Evolutionary conservation across 2,888 invertebrate species (phyloP).

Genomic region (Pristionchus exspectatus): DNA sequence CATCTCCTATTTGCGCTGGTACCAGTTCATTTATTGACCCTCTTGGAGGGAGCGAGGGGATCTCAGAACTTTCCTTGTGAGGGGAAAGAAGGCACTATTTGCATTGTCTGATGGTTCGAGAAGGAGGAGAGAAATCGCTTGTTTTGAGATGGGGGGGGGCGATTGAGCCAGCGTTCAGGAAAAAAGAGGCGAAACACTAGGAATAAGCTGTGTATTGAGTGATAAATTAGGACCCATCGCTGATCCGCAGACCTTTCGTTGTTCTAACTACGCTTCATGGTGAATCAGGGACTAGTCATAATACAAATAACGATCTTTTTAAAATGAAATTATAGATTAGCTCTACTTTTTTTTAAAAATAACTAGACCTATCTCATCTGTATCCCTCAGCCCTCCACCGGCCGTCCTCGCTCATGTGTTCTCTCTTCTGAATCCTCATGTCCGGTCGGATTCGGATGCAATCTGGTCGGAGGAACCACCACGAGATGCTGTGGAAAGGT

Average conservation of each 20-base stretch:
- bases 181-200: no score
- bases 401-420: slow-evolving; percentile 74
- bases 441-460: slow-evolving; percentile 77
- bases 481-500: slow-evolving; percentile 76
- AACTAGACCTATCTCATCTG: no score
- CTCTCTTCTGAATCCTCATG: slow-evolving; percentile 70
- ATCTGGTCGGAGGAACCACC: slow-evolving; percentile 73
- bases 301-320: no score
- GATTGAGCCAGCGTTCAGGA: no score
- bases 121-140: not conserved
- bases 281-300: no score
- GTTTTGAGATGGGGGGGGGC: not conserved
- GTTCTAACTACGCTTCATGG: no score
- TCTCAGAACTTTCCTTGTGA: slow-evolving; percentile 3
- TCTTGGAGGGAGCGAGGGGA: not conserved
- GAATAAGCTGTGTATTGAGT: no score
- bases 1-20: not conserved
- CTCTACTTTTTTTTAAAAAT: no score
- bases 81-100: slow-evolving; percentile 23
- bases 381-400: slow-evolving; percentile 72
- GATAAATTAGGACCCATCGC: no score
- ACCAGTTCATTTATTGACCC: slow-evolving; percentile 44
- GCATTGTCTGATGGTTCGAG: not conserved
- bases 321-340: no score
- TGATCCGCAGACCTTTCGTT: no score